Percentiles rank a stretch among this genome's conserved stretches.
Evolutionary conservation across 2,888 invertebrate genomes (phyloP).

Genomic region (Nemoura dubitans): DNA sequence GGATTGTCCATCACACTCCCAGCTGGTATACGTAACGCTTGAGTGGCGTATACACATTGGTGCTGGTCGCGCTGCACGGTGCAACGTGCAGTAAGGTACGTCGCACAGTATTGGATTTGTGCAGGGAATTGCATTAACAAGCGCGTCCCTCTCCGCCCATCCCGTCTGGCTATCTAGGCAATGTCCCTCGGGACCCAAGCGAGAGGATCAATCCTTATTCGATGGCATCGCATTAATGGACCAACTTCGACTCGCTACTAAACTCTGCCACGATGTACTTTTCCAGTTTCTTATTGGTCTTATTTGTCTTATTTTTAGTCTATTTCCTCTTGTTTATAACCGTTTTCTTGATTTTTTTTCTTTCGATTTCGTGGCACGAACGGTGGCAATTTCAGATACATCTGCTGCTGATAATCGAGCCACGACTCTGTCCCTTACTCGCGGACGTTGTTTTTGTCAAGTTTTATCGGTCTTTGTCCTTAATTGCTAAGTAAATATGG

Average conservation of each 20-base stretch:
- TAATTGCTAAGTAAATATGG: no score
- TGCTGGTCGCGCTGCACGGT: neutral
- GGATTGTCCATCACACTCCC: neutral
- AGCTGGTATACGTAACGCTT: neutral
- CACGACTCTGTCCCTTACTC: no score
- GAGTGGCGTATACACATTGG: neutral
- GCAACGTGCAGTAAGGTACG: no score
- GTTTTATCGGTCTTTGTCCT: no score
- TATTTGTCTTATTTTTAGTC: neutral
- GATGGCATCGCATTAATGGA: neutral
- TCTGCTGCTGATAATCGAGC: neutral
- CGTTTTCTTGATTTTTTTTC: neutral
- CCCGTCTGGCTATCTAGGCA: neutral
- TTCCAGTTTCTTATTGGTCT: neutral
- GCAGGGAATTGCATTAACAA: constrained; percentile 7
- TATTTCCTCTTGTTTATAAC: neutral
- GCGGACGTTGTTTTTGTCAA: neutral
- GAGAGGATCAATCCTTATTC: neutral
- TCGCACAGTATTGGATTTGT: neutral
- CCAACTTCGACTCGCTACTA: neutral
- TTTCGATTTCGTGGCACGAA: neutral
- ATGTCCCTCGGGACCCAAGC: neutral
- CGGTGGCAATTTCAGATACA: neutral
- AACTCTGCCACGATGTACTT: neutral
- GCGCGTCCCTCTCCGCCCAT: no score